Evolutionary conservation across 1,140 invertebrate species (phyloP), one percentile per base, ranked within the genome.

Genomic region (Pteromalus puparum): DNA sequence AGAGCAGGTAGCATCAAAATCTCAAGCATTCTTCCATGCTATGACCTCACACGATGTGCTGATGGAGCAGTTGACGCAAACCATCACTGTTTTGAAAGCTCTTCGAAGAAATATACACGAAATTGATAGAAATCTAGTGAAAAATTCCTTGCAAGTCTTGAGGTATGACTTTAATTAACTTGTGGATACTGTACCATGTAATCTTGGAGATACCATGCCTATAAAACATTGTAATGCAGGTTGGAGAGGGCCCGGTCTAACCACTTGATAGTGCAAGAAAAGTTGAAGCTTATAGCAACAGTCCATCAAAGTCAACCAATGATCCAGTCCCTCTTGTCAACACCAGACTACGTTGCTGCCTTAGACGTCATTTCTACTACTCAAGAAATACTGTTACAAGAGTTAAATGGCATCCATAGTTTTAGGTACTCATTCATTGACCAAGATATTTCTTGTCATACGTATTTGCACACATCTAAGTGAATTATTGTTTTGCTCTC

Each of bases 231-330:
- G 28, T 84, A 48, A 76, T 85, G 30, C 38, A 91, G 91, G 38
- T 91, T 95, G 77, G 95, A 95, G 30, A 94, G 94, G 89, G 94
- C 94, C 1, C 94, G 95, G 86, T 93, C 93, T 26, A 96, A 97
- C 91, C 93, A 95, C 48, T 92, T 94, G 68, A 89, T 94, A 86
- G 94, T 96, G 1, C 92, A 95, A 88, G 95, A 96, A 86, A 95
- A 98, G 94, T 93, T 99, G 28, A 97, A 98, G 91, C 92, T 99
- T 76, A 99, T 99, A 96, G 95, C 97, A 38, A 99, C 97, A 1
- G 98, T 99, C 9, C 96, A 99, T 91, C 98, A 99, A 94, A 99
- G 99, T 73, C 99, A 99, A 92, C 97, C 98, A 4, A 99, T 98
- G 90, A 97, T 99, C 89, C 98, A 99, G 91, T 94, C 98, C 68